Evolutionary conservation across 2,113 vertebrate genomes (phyloP).

Genomic region (Tricholaema leucomelas): DNA sequence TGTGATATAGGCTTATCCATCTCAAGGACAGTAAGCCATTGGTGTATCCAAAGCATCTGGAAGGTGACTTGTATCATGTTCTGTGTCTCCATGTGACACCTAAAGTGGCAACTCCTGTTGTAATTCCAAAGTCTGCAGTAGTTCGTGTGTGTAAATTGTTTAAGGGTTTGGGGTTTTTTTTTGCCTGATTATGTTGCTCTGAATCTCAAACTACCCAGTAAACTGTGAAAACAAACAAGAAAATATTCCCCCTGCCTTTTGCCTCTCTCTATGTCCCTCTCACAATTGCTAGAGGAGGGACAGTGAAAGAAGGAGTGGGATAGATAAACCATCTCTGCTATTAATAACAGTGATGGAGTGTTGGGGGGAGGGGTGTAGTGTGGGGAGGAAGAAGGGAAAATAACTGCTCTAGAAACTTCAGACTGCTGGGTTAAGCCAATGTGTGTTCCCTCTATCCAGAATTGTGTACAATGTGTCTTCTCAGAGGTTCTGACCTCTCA

Average conservation of each 20-base stretch:
- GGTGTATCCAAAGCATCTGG: not conserved
- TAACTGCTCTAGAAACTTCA: constrained; percentile 18
- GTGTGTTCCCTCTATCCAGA: not conserved
- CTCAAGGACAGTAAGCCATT: not conserved
- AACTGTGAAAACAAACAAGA: not conserved
- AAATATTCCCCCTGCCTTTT: not conserved
- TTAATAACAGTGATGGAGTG: not conserved
- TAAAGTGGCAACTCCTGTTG: not conserved
- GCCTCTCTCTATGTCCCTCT: not conserved
- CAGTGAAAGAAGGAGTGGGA: not conserved
- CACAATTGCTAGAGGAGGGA: not conserved
- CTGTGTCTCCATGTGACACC: not conserved
- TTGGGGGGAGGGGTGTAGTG: no score
- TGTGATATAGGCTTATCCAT: not conserved
- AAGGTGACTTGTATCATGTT: not conserved
- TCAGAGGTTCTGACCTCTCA: not conserved
- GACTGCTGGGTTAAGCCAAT: not conserved
- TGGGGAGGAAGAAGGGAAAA: not conserved
- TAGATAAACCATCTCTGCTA: not conserved
- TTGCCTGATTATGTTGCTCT: not conserved
- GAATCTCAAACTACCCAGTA: not conserved
- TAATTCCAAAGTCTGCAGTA: not conserved
- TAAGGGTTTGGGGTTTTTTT: not conserved
- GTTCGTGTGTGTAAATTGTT: not conserved
- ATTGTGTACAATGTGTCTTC: not conserved